Percentiles rank a stretch among this genome's conserved stretches.
Conservation (phyloP, 2,113 vertebrate genomes). For the Odocoileus virginianus region DNA sequence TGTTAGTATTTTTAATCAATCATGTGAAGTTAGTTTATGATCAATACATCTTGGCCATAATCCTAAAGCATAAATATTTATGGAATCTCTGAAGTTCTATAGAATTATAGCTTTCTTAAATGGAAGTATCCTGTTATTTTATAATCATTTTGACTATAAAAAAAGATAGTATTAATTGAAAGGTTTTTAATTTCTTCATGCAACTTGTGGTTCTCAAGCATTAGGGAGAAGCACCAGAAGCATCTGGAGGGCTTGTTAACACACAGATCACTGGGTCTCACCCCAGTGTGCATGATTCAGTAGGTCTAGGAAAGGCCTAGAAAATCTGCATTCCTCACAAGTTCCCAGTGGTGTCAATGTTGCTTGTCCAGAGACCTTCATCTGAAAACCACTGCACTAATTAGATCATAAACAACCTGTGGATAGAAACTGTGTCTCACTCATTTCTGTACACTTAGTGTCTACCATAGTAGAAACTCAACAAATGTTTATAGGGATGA, state of each 20-base stretch:
- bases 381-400: not conserved
- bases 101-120: not conserved
- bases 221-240: not conserved
- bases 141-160: not conserved
- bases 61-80: not conserved
- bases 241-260: not conserved
- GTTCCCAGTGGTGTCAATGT: not conserved
- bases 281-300: not conserved
- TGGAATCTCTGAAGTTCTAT: not conserved
- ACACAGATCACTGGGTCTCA: not conserved
- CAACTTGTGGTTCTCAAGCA: not conserved
- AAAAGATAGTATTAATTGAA: not conserved
- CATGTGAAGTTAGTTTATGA: not conserved
- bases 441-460: not conserved
- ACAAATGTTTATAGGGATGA: conserved; percentile 10
- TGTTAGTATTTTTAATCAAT: not conserved
- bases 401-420: not conserved
- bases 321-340: not conserved
- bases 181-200: not conserved
- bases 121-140: not conserved
- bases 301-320: not conserved
- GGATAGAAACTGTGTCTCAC: not conserved
- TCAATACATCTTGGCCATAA: not conserved
- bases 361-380: not conserved
- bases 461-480: conserved; percentile 37